phyloP scores from a whole-genome alignment of 2,797 vertebrate species.

The Lacerta agilis region DNA sequence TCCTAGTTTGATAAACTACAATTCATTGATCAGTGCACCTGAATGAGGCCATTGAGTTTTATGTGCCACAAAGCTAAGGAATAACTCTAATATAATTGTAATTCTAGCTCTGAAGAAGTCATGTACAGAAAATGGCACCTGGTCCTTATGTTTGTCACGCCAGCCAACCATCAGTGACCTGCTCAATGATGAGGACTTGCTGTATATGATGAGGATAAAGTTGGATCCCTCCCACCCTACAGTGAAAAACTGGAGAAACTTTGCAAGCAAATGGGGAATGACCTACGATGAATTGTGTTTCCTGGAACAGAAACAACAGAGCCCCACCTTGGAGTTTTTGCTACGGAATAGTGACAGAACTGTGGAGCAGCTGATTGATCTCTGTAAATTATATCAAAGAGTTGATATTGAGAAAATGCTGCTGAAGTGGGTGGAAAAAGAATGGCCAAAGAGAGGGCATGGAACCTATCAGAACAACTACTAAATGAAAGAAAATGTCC shows the following conservation, averaged over 20 bases:
- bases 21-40: neutral
- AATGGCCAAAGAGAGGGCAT: constrained; percentile 91
- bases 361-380: constrained; percentile 91
- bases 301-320: constrained; percentile 91
- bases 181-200: constrained; percentile 95
- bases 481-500: constrained; percentile 61
- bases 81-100: constrained; percentile 54
- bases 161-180: constrained; percentile 94
- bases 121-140: constrained; percentile 70
- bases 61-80: neutral
- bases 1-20: neutral
- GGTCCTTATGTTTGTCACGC: constrained; percentile 75
- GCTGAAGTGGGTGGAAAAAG: constrained; percentile 92
- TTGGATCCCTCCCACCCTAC: constrained; percentile 95
- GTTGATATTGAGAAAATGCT: constrained; percentile 92
- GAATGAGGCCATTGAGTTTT: neutral
- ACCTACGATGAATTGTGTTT: constrained; percentile 95
- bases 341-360: constrained; percentile 93
- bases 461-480: constrained; percentile 75
- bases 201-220: constrained; percentile 92
- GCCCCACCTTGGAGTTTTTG: constrained; percentile 95
- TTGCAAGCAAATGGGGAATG: constrained; percentile 99
- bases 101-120: constrained; percentile 67
- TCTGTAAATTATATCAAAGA: constrained; percentile 93
- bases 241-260: constrained; percentile 99